phyloP scores from a whole-genome alignment of 2,113 vertebrate species.

The Coreoperca whiteheadi region DNA sequence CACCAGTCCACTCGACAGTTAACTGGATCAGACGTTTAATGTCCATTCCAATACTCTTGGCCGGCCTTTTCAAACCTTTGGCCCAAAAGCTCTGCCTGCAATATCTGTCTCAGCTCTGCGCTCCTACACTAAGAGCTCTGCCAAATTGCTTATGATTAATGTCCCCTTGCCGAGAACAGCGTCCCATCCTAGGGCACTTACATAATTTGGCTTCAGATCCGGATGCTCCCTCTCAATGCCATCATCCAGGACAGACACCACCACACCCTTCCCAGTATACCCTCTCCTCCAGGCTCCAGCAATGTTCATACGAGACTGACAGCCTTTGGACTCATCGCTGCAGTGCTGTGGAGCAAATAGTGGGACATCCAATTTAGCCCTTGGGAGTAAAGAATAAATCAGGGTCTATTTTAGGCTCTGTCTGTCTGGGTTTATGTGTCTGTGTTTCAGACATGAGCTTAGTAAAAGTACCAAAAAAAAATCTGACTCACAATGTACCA shows the following conservation, averaged over 20 bases:
- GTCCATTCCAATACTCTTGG: conserved; percentile 73
- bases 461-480: conserved; percentile 12
- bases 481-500: conserved; percentile 92
- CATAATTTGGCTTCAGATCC: conserved; percentile 95
- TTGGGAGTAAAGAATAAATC: conserved; percentile 47
- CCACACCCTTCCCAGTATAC: conserved; percentile 94
- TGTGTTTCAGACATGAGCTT: conserved; percentile 46
- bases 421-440: conserved; percentile 37
- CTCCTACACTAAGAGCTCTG: conserved; percentile 67
- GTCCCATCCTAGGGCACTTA: conserved; percentile 85
- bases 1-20: conserved; percentile 62
- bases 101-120: conserved; percentile 63
- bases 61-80: conserved; percentile 68
- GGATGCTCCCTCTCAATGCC: conserved; percentile 94
- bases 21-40: conserved; percentile 78
- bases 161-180: conserved; percentile 59
- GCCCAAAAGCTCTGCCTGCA: conserved; percentile 63
- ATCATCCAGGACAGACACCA: conserved; percentile 95
- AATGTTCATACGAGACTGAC: conserved; percentile 93
- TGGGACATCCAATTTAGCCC: conserved; percentile 32
- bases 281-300: conserved; percentile 94
- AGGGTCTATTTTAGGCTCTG: conserved; percentile 54
- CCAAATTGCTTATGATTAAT: conserved; percentile 80
- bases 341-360: conserved; percentile 87
- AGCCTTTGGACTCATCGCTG: conserved; percentile 83